These are phyloP conservation scores for Babylonia areolata DNA, from an alignment of 1,140 invertebrate genomes.

Conservation along the genomic window DNA sequence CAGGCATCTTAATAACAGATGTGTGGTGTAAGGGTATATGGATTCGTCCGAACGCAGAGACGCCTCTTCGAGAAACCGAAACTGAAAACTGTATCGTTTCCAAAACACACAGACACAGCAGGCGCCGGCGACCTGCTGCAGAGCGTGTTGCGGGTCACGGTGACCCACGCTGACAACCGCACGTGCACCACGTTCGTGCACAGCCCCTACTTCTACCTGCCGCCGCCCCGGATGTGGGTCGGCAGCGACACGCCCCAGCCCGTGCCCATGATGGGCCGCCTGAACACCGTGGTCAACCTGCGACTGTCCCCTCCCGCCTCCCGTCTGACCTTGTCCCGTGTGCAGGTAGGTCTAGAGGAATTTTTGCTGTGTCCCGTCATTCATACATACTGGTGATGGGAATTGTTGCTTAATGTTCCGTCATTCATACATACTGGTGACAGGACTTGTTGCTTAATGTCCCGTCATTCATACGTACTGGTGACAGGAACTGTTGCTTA, in stretches of 20 bases:
- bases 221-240: conserved; percentile 17
- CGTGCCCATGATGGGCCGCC: conserved; percentile 13
- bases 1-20: too few species aligned
- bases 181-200: conserved; percentile 11
- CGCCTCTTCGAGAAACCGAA: too few species aligned
- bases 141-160: not conserved
- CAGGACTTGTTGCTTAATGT: too few species aligned
- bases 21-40: too few species aligned
- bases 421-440: too few species aligned
- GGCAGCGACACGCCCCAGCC: not conserved
- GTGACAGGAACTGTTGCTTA: too few species aligned
- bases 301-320: not conserved
- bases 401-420: too few species aligned
- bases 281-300: not conserved
- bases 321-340: not conserved
- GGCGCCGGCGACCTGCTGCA: conserved; percentile 1
- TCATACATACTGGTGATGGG: too few species aligned
- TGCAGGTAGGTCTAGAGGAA: not conserved
- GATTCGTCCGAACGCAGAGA: too few species aligned
- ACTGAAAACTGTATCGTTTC: too few species aligned
- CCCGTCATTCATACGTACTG: too few species aligned
- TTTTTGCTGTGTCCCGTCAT: too few species aligned
- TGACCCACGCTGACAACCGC: conserved; percentile 11
- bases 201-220: conserved; percentile 27
- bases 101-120: not conserved